Conservation (phyloP, 2,797 vertebrate genomes). For the Sandelia bainsii region DNA sequence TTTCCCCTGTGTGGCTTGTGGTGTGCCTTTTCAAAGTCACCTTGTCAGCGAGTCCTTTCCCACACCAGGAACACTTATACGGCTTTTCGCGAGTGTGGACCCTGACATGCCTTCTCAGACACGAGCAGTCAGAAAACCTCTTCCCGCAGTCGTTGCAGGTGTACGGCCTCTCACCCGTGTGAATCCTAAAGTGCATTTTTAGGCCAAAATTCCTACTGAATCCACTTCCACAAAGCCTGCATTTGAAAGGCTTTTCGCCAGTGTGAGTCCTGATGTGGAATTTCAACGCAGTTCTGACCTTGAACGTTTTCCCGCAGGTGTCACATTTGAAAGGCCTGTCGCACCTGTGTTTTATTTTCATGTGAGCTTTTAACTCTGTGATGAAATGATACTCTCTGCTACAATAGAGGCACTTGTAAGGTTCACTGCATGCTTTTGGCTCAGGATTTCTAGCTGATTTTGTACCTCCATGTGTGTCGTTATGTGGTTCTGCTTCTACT, state of each 20-base stretch:
- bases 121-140: neutral
- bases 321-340: constrained; percentile 12
- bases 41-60: too few relatives aligned
- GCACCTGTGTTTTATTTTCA: neutral
- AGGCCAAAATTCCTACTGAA: constrained; percentile 21
- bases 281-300: neutral
- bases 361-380: too few relatives aligned
- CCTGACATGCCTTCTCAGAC: neutral
- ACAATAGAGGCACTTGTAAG: too few relatives aligned
- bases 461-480: neutral
- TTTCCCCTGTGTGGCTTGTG: neutral
- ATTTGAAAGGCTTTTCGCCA: neutral
- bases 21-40: too few relatives aligned
- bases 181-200: constrained; percentile 14
- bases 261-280: neutral
- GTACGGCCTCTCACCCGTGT: constrained; percentile 22
- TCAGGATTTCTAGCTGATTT: neutral
- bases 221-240: constrained; percentile 4
- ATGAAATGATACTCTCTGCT: too few relatives aligned
- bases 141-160: constrained; percentile 5
- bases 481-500: neutral
- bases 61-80: neutral
- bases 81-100: neutral
- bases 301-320: constrained; percentile 7
- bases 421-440: neutral